A percentile compares a stretch with the other conserved stretches of the same genome.
Evolutionary conservation across 1,140 invertebrate genomes (phyloP).

Genomic region (Brachionus rotundiformis): DNA sequence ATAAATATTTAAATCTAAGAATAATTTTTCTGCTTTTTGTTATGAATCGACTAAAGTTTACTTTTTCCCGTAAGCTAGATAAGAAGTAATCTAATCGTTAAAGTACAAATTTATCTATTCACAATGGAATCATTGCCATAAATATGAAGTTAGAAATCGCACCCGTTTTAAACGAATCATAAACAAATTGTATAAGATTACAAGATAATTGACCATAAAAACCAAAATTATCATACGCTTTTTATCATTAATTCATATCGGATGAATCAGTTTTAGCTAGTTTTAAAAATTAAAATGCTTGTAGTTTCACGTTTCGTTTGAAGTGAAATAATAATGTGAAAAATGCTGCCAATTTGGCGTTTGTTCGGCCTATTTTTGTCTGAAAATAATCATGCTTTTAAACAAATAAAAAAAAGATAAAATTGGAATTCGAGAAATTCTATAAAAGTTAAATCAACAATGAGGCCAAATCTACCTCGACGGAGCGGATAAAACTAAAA

Average conservation of each 20-base stretch:
- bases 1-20: too few relatives aligned
- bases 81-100: background rate
- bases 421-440: conserved; percentile 40
- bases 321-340: conserved; percentile 37
- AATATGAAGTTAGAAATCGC: background rate
- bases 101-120: background rate
- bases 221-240: background rate
- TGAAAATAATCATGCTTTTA: background rate
- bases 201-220: conserved; percentile 19
- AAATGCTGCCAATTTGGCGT: background rate
- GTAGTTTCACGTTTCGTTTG: conserved; percentile 10
- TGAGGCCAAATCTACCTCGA: background rate
- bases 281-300: conserved; percentile 4
- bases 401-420: conserved; percentile 18
- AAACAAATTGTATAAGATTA: conserved; percentile 16
- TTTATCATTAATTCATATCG: conserved; percentile 36
- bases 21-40: background rate
- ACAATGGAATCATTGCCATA: background rate
- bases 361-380: background rate
- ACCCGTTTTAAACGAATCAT: conserved; percentile 1
- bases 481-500: conserved; percentile 5
- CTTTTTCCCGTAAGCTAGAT: background rate
- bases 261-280: conserved; percentile 3
- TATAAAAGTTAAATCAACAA: conserved; percentile 36
- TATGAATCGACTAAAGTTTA: background rate